A percentile compares a stretch with the other conserved stretches of the same genome.
Conservation (phyloP, 2,888 invertebrate species). For the Orthosia gothica region DNA sequence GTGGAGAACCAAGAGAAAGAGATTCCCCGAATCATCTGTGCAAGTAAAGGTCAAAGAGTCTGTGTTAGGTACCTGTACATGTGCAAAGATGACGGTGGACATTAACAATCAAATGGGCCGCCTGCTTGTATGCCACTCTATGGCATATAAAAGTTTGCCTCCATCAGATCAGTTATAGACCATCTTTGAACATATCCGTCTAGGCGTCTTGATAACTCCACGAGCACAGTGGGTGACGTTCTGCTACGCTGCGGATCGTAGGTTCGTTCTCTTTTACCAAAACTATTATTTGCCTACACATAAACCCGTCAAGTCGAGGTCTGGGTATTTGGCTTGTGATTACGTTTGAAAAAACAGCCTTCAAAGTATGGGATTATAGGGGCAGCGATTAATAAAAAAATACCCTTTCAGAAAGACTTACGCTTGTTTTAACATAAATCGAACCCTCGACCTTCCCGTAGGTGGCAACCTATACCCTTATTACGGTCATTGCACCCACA, state of each 20-base stretch:
- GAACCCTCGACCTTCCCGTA: background rate
- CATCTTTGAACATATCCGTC: too few species aligned
- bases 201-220: too few species aligned
- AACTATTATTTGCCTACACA: background rate
- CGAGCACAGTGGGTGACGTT: too few species aligned
- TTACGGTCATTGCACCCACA: background rate
- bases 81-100: too few species aligned
- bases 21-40: too few species aligned
- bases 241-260: background rate
- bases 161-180: too few species aligned
- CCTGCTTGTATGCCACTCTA: too few species aligned
- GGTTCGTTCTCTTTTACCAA: background rate
- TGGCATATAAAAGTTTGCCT: too few species aligned
- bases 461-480: constrained; percentile 5
- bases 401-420: background rate
- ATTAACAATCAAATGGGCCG: too few species aligned
- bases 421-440: background rate
- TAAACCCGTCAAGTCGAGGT: background rate
- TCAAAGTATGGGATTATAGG: background rate
- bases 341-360: background rate
- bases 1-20: too few species aligned
- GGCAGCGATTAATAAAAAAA: background rate
- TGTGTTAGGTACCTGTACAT: too few species aligned
- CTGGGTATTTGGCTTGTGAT: background rate
- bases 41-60: too few species aligned